Evolutionary conservation across 1,140 invertebrate genomes (phyloP).

Genomic region (Bombus cullumanus): DNA sequence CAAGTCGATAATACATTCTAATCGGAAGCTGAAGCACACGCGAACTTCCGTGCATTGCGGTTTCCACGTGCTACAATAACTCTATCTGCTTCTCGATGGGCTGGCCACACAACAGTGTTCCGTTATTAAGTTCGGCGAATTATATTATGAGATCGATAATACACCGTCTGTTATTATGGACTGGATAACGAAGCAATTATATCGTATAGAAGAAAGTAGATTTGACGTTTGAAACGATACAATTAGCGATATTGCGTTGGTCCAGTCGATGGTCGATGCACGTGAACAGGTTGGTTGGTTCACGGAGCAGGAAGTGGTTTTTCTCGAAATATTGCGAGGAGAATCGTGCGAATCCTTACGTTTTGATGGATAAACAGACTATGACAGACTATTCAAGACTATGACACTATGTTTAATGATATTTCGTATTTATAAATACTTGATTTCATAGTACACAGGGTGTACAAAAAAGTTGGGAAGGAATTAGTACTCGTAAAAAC

Average conservation of each 20-base stretch:
- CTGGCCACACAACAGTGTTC: neutral
- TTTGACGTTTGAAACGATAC: neutral
- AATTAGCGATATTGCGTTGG: neutral
- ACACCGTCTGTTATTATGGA: neutral
- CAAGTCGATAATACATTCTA: slow-evolving; percentile 7
- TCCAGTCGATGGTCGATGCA: no score
- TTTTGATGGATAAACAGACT: no score
- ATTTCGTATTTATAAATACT: no score
- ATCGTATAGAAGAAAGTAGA: neutral
- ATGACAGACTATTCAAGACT: no score
- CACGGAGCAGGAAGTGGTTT: no score
- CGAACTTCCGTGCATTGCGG: slow-evolving; percentile 1
- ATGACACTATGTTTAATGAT: no score
- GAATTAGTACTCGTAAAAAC: no score
- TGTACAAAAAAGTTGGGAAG: no score
- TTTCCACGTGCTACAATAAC: slow-evolving; percentile 15
- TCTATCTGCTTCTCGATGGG: neutral
- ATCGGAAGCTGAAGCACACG: neutral
- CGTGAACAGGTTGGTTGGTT: no score
- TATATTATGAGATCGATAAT: slow-evolving; percentile 17
- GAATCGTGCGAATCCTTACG: no score
- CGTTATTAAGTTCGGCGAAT: slow-evolving; percentile 32
- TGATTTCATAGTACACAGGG: no score
- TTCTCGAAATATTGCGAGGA: no score
- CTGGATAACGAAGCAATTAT: slow-evolving; percentile 38